Percentiles rank a stretch among this genome's conserved stretches.
Evolutionary conservation across 2,797 vertebrate genomes (phyloP).

Genomic region (Syndactyla subalaris): DNA sequence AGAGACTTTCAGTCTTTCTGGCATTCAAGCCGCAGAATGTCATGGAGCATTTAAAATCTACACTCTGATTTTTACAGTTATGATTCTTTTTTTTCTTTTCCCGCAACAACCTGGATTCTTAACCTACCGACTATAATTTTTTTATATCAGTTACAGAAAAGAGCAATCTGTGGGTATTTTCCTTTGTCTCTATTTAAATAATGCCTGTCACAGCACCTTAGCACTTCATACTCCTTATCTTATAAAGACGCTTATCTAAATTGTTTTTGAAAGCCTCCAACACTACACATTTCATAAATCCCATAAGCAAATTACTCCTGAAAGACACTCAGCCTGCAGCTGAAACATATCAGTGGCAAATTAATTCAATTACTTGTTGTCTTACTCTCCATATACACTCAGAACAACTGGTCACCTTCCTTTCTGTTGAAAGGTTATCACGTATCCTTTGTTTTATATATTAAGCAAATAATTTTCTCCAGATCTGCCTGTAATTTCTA

Average conservation of each 20-base stretch:
- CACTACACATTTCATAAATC: background rate
- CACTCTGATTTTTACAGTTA: background rate
- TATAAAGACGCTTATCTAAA: background rate
- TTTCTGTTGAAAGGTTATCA: background rate
- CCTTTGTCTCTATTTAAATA: background rate
- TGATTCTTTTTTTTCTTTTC: background rate
- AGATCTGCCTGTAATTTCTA: background rate
- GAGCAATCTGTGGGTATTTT: background rate
- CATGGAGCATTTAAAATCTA: background rate
- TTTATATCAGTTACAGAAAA: background rate
- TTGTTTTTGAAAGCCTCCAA: conserved; percentile 8
- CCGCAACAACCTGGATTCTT: background rate
- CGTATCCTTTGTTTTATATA: background rate
- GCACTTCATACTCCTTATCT: background rate
- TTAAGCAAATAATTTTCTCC: conserved; percentile 8
- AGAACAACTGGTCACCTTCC: background rate
- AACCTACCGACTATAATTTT: background rate
- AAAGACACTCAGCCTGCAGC: background rate
- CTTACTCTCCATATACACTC: background rate
- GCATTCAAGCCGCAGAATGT: background rate
- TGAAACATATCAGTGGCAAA: background rate
- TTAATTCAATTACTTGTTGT: background rate
- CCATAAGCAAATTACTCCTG: background rate
- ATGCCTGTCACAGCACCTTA: background rate
- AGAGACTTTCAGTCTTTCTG: background rate